Evolutionary conservation across 2,113 vertebrate species (phyloP), one percentile per base, ranked within the genome.

Genomic region (Ellobius talpinus): DNA sequence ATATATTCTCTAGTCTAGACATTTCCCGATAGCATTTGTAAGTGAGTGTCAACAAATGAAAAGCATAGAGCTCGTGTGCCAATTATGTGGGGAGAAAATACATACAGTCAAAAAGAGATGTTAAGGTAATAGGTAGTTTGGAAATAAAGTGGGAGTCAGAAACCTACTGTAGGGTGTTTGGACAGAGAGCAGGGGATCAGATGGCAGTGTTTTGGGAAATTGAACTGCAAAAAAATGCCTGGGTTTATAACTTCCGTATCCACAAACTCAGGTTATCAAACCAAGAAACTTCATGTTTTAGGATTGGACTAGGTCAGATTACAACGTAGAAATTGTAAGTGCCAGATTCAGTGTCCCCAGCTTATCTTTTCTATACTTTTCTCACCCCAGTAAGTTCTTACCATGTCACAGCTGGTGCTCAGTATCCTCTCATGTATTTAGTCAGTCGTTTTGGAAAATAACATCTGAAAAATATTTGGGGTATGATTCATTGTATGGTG

Each of bases 391-490:
- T 76, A 47, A 89, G 0, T 87, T 91, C 6, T 39, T 39, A 52
- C 5, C 42, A 7, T 72, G 11, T 91, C 47, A 90, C 63, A 79
- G 88, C 26, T 86, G 5, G 24, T 96, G n/a, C 1, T 79, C 33
- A 92, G 16, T 88, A 90, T 58, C 6, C 24, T 95, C 14, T 33
- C 55, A 50, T 76, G 26, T 31, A 72, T 50, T 84, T 42, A 94
- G 7, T 23, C 3, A 19, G 11, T 79, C 8, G 21, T 12, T 81
- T 61, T 91, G 39, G 42, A 50, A 91, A 93, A 84, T 87, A 24
- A 79, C 52, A 96, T 91, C 70, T 96, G 84, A 76, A 92, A 90
- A 78, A 94, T 66, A 91, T 88, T 81, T 72, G 33, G 24, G 29
- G 36, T 12, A 39, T 90, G 45, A 88, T 77, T 92, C 47, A 74